Conservation (phyloP, 2,888 invertebrate species). For the Cryptops parisi region DNA sequence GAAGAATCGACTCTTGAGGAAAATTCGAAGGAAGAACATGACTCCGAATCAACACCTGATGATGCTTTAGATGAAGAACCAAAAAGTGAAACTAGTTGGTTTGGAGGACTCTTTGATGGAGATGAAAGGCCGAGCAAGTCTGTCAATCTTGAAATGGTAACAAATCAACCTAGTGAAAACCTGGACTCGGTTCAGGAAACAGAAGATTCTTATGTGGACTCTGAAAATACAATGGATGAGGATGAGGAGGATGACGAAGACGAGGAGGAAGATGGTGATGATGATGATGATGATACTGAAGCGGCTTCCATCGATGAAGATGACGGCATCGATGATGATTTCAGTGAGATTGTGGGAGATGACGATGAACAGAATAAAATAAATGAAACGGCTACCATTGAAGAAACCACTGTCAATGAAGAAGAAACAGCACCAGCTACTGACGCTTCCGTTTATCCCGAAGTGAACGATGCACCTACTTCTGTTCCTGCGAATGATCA, state of each 20-base stretch:
- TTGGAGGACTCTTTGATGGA: no score
- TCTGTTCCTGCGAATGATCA: background rate
- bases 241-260: background rate
- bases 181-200: background rate
- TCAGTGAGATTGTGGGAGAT: background rate
- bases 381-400: background rate
- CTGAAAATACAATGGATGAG: background rate
- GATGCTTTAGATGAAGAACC: no score
- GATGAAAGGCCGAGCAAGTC: no score
- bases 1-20: no score
- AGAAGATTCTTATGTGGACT: background rate
- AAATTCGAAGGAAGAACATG: no score
- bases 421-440: background rate
- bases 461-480: background rate
- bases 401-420: background rate
- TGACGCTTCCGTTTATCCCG: no score
- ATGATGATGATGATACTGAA: background rate
- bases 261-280: background rate
- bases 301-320: background rate
- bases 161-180: no score
- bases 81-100: no score
- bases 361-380: background rate
- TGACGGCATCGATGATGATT: background rate
- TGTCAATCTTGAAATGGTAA: no score
- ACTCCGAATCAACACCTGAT: no score